These are phyloP conservation scores for Papilio glaucus DNA, from an alignment of 1,140 invertebrate species.

Conservation along the genomic window DNA sequence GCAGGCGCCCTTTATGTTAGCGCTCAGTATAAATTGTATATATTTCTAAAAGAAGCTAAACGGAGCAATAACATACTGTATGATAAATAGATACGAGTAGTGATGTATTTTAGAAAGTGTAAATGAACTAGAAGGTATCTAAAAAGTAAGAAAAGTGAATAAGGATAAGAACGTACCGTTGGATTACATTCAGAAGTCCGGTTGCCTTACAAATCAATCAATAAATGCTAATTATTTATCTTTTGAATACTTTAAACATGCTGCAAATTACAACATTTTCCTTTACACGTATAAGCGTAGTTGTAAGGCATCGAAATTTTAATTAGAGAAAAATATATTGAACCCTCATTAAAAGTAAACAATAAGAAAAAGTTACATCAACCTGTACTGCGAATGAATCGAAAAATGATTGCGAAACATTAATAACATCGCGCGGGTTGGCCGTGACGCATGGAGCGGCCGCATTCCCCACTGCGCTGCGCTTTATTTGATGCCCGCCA, in stretches of 20 bases:
- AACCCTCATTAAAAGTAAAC: too few relatives aligned
- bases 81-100: background rate
- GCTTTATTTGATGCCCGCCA: background rate
- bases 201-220: too few relatives aligned
- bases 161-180: too few relatives aligned
- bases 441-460: background rate
- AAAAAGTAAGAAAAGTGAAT: too few relatives aligned
- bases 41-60: conserved; percentile 7
- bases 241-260: too few relatives aligned
- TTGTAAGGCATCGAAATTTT: too few relatives aligned
- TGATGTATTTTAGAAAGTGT: background rate
- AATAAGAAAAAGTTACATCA: background rate
- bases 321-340: too few relatives aligned
- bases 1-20: background rate
- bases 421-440: background rate
- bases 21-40: background rate
- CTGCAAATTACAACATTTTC: too few relatives aligned
- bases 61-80: background rate
- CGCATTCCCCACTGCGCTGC: background rate
- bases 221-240: too few relatives aligned
- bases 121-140: too few relatives aligned
- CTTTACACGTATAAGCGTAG: too few relatives aligned
- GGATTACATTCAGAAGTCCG: too few relatives aligned
- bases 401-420: background rate
- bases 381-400: background rate